Conservation (phyloP, 1,140 invertebrate species). For the Camponotus vicinus region DNA sequence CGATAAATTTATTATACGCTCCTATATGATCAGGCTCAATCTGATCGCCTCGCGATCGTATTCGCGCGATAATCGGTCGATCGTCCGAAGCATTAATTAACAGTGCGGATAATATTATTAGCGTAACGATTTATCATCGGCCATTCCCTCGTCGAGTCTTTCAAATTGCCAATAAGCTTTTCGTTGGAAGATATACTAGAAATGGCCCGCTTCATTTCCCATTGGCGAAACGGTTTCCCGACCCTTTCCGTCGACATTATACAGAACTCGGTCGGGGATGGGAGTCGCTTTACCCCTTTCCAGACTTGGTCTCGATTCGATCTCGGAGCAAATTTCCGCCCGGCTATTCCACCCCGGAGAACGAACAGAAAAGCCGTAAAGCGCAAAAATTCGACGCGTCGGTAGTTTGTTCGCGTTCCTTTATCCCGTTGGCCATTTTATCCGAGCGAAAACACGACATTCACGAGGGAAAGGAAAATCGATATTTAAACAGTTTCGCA, state of each 20-base stretch:
- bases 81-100: constrained; percentile 15
- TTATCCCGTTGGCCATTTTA: neutral
- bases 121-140: neutral
- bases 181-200: neutral
- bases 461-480: neutral
- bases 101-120: constrained; percentile 5
- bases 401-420: neutral
- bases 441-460: neutral
- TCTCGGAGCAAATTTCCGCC: constrained; percentile 48
- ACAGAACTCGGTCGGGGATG: no score
- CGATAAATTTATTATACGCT: neutral
- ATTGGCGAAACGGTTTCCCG: constrained; percentile 22
- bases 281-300: constrained; percentile 1
- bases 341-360: constrained; percentile 14
- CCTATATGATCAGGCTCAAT: neutral
- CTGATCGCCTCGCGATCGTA: neutral
- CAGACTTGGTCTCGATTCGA: constrained; percentile 40
- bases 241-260: neutral
- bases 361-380: neutral
- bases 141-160: neutral
- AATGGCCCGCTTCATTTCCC: constrained; percentile 44
- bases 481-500: neutral
- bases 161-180: constrained; percentile 19
- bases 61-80: neutral
- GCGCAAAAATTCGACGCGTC: constrained; percentile 10